Evolutionary conservation across 2,797 vertebrate genomes (phyloP).

Genomic region (Pogoniulus pusillus): DNA sequence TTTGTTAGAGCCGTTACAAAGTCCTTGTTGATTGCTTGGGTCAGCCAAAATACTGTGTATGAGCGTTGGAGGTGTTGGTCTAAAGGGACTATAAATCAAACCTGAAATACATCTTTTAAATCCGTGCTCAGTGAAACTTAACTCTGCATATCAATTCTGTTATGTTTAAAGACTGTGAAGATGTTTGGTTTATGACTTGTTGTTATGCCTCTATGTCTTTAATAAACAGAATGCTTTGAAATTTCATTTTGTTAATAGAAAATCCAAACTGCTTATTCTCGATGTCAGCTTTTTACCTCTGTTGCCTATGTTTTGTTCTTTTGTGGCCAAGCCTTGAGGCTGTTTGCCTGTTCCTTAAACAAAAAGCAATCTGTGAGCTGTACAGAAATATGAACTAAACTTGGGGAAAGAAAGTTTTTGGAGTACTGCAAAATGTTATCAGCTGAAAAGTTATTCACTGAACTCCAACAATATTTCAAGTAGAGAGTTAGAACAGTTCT

Average conservation of each 20-base stretch:
- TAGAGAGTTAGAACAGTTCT: neutral
- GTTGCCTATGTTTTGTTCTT: conserved; percentile 37
- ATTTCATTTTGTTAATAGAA: conserved; percentile 44
- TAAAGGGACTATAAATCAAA: conserved; percentile 64
- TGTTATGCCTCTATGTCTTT: conserved; percentile 50
- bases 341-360: conserved; percentile 20
- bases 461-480: neutral
- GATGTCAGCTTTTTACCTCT: conserved; percentile 32
- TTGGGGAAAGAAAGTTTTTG: neutral
- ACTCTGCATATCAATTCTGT: conserved; percentile 57
- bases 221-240: conserved; percentile 63
- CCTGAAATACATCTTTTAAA: conserved; percentile 58
- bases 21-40: conserved; percentile 45
- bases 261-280: conserved; percentile 15
- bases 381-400: neutral
- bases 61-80: conserved; percentile 54
- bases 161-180: conserved; percentile 56
- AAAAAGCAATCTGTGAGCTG: neutral
- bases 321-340: conserved; percentile 3
- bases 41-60: conserved; percentile 1
- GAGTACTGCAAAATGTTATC: neutral
- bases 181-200: conserved; percentile 47
- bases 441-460: neutral
- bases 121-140: conserved; percentile 61
- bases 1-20: conserved; percentile 35